These are phyloP conservation scores for Ondatra zibethicus DNA, from an alignment of 2,113 vertebrate species.

Conservation along the genomic window DNA sequence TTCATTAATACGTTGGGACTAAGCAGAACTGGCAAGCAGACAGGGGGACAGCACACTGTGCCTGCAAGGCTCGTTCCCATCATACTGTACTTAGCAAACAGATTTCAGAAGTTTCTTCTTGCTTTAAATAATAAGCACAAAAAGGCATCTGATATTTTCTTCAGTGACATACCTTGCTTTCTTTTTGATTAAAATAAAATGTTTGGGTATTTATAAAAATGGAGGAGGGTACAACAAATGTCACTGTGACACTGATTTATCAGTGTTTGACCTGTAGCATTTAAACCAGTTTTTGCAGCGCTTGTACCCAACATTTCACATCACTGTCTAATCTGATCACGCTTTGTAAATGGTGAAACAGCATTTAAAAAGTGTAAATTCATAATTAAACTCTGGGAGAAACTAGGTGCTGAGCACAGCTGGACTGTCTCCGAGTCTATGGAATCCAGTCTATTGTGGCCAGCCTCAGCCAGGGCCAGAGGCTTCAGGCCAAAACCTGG, in stretches of 20 bases:
- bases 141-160: constrained; percentile 79
- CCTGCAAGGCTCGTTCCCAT: constrained; percentile 84
- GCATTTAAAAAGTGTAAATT: constrained; percentile 39
- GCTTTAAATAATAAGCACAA: constrained; percentile 84
- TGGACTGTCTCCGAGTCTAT: constrained; percentile 48
- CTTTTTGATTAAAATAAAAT: constrained; percentile 81
- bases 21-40: constrained; percentile 85
- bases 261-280: constrained; percentile 55
- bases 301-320: constrained; percentile 75
- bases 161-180: constrained; percentile 83
- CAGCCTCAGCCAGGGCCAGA: constrained; percentile 2
- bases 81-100: constrained; percentile 84
- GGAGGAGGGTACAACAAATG: constrained; percentile 54
- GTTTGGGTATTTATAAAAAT: constrained; percentile 71
- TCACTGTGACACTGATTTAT: constrained; percentile 48
- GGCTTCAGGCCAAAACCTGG: neutral
- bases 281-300: constrained; percentile 45
- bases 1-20: constrained; percentile 88
- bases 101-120: constrained; percentile 85
- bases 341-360: constrained; percentile 71
- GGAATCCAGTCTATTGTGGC: constrained; percentile 2
- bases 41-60: constrained; percentile 77
- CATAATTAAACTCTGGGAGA: neutral
- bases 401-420: constrained; percentile 30
- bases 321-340: constrained; percentile 71